Base-by-base conservation (phyloP, 2,888 invertebrate species). In the Slavum lentiscoides region DNA sequence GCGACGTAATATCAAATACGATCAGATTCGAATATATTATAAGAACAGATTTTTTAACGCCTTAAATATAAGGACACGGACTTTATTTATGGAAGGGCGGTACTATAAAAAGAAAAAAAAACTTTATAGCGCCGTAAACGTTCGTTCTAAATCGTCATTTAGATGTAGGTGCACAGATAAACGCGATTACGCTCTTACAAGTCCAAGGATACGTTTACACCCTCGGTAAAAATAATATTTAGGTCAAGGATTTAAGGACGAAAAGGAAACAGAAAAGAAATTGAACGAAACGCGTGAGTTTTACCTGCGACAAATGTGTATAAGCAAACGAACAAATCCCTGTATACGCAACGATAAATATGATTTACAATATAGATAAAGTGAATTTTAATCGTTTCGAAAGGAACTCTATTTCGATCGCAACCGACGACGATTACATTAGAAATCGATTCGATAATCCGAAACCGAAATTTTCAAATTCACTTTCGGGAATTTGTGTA, bases 191-290 rank as follows among this genome's bases (percentile, higher is more conserved):
- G 15, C 64, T 49, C 9, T 72, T 66, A 55, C 62, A 55, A 64
- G 55, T 66, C 55, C 37, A 74, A 74, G 74, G 74, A n/a, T 58
- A 21, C 55, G 15, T 66, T 37, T 55, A 64, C 21, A n/a, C 74
- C 19, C 53, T 9, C 43, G 8, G 43, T 43, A 7, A 43, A 37
- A n/a, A 23, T 43, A 76, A 43, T 58, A 67, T 75, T 58, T 76
- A 59, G 67, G 75, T 68, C 75, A 76, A 76, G 75, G 75, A 76
- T 59, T 68, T 59, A 59, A 68, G 43, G 67, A 67, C 73, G 21
- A 53, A 64, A 21, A 39, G 37, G 37, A 53, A 17, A 39, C 7
- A 39, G 7, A 53, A 2, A n/a, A 66, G 3, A 43, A 39, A 8
- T 19, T 43, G 6, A 19, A 11, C 55, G 55, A 19, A 55, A 55